A percentile compares a stretch with the other conserved stretches of the same genome.
These are phyloP conservation scores for Trinectes maculatus DNA, from an alignment of 2,113 vertebrate species.

Conservation along the genomic window DNA sequence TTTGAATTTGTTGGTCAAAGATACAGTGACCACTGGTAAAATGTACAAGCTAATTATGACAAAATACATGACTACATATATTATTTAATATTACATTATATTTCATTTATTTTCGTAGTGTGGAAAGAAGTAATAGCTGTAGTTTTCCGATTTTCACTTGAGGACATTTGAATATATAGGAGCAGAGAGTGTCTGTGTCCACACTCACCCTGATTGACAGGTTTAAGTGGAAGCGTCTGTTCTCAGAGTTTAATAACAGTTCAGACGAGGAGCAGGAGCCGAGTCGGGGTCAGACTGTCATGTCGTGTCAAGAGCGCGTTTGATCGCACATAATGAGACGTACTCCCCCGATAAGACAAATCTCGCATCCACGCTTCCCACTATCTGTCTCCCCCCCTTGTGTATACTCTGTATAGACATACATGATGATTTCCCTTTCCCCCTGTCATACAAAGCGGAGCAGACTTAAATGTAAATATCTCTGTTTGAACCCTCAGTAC, in stretches of 20 bases:
- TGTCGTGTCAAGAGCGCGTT: constrained; percentile 16
- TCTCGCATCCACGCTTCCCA: neutral
- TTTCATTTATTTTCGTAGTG: too few species aligned
- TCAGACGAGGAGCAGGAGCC: constrained; percentile 35
- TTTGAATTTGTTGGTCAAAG: too few species aligned
- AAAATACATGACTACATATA: too few species aligned
- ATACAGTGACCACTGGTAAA: too few species aligned
- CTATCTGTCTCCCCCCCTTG: neutral
- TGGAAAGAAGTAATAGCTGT: too few species aligned
- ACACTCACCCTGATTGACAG: constrained; percentile 22
- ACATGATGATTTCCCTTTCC: neutral
- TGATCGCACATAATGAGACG: constrained; percentile 25
- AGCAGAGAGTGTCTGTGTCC: constrained; percentile 5
- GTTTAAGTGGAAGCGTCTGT: constrained; percentile 60
- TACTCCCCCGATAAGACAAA: neutral
- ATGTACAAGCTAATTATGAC: too few species aligned
- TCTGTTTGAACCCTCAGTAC: constrained; percentile 83
- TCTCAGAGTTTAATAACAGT: constrained; percentile 25
- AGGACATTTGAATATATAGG: neutral
- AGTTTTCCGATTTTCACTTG: neutral
- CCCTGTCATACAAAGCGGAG: neutral
- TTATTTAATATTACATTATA: too few species aligned
- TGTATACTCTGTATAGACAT: neutral
- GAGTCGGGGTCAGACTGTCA: constrained; percentile 24
- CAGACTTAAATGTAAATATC: constrained; percentile 18